Evolutionary conservation across 2,797 vertebrate species (phyloP).

Genomic region (Pristis pectinata): DNA sequence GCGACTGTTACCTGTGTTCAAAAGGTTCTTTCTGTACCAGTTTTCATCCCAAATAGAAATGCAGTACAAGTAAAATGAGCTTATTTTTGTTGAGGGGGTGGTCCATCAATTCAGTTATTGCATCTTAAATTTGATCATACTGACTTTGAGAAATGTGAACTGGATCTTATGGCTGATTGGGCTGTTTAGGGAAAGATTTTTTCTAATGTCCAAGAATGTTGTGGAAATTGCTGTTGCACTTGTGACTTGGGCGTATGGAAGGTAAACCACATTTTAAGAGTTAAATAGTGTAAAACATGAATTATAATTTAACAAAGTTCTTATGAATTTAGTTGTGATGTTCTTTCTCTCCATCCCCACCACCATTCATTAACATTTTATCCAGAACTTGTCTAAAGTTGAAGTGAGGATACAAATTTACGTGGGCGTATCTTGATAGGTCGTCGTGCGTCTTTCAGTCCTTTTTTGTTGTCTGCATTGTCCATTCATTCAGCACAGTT

Average conservation of each 20-base stretch:
- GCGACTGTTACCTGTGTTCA: neutral
- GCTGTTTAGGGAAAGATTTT: neutral
- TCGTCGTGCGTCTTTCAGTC: neutral
- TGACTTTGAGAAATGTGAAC: neutral
- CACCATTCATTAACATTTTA: neutral
- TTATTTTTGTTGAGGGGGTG: neutral
- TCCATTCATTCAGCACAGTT: neutral
- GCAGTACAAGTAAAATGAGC: neutral
- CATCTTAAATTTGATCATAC: neutral
- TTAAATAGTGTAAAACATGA: neutral
- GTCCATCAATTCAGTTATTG: neutral
- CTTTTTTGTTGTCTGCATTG: neutral
- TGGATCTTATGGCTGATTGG: neutral
- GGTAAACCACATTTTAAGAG: no score
- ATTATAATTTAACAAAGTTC: neutral
- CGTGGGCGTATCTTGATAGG: neutral
- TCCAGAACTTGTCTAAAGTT: neutral
- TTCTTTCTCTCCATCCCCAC: neutral
- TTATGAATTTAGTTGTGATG: no score
- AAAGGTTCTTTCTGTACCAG: neutral
- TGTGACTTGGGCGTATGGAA: no score
- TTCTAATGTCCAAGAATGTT: neutral
- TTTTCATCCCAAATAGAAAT: neutral
- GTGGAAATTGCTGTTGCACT: neutral
- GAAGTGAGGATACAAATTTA: neutral